Evolutionary conservation across 2,797 vertebrate species (phyloP).

Genomic region (Enteromius afrohamiltoni): DNA sequence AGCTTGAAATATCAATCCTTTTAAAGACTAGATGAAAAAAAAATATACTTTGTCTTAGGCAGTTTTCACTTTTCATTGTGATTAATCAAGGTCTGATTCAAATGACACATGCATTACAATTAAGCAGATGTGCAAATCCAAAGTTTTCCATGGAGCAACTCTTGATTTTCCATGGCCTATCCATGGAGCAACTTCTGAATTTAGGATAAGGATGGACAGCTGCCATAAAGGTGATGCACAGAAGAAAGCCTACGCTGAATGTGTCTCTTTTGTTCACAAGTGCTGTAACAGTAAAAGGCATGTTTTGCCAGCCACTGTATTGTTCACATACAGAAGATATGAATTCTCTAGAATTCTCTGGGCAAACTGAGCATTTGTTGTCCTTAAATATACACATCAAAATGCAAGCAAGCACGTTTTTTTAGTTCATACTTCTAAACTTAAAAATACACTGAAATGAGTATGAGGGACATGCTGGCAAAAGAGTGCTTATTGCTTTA

Average conservation of each 20-base stretch:
- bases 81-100: conserved; percentile 37
- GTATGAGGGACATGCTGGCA: conserved; percentile 59
- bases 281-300: conserved; percentile 68
- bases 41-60: conserved; percentile 35
- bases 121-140: conserved; percentile 41
- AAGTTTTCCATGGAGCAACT: conserved; percentile 44
- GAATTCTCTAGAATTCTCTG: conserved; percentile 53
- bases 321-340: conserved; percentile 62
- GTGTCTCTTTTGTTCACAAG: conserved; percentile 77
- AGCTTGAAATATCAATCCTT: conserved; percentile 8
- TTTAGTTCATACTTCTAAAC: conserved; percentile 19
- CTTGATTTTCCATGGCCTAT: conserved; percentile 30
- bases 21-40: conserved; percentile 28
- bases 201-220: conserved; percentile 65
- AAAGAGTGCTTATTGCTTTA: conserved; percentile 60
- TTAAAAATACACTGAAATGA: conserved; percentile 50
- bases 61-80: conserved; percentile 40
- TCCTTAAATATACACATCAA: conserved; percentile 58
- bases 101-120: conserved; percentile 51
- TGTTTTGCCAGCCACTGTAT: conserved; percentile 68
- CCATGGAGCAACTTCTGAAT: conserved; percentile 31
- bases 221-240: conserved; percentile 77
- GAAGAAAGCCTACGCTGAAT: conserved; percentile 68
- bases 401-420: conserved; percentile 21
- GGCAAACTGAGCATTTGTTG: conserved; percentile 56